These are phyloP conservation scores for Micropoecilia bifurca DNA, from an alignment of 2,797 vertebrate species.

Conservation along the genomic window DNA sequence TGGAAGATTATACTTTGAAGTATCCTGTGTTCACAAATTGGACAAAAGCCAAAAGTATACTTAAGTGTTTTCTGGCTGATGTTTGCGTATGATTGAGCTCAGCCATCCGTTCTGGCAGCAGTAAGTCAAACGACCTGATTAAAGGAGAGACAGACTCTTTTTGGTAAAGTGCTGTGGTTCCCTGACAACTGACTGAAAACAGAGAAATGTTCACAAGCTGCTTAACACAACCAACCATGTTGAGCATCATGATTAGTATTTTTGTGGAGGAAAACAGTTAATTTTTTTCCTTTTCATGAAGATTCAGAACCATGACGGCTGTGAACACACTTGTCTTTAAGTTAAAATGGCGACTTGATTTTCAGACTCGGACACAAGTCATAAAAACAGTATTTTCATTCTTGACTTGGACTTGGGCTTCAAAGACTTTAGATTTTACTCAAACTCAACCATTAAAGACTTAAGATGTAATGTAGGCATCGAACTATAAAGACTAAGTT, in stretches of 20 bases:
- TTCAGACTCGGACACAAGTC: background rate
- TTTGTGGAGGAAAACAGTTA: background rate
- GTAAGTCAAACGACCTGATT: background rate
- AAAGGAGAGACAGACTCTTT: background rate
- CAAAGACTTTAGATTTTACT: background rate
- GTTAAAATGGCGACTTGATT: background rate
- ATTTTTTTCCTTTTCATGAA: background rate
- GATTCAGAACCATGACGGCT: background rate
- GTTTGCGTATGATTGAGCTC: background rate
- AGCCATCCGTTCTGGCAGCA: background rate
- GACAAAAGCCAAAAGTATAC: background rate
- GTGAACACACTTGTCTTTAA: background rate
- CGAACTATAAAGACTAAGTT: too few relatives aligned
- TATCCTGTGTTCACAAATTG: background rate
- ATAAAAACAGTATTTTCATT: background rate
- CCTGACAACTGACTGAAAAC: background rate
- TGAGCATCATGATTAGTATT: background rate
- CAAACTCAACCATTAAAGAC: too few relatives aligned
- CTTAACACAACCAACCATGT: background rate
- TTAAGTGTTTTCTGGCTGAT: background rate
- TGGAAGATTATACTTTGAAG: background rate
- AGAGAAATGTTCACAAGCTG: background rate
- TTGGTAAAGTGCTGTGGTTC: background rate
- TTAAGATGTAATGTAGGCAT: too few relatives aligned
- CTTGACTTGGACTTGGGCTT: background rate